phyloP scores from a whole-genome alignment of 2,113 vertebrate genomes.

The Daubentonia madagascariensis region DNA sequence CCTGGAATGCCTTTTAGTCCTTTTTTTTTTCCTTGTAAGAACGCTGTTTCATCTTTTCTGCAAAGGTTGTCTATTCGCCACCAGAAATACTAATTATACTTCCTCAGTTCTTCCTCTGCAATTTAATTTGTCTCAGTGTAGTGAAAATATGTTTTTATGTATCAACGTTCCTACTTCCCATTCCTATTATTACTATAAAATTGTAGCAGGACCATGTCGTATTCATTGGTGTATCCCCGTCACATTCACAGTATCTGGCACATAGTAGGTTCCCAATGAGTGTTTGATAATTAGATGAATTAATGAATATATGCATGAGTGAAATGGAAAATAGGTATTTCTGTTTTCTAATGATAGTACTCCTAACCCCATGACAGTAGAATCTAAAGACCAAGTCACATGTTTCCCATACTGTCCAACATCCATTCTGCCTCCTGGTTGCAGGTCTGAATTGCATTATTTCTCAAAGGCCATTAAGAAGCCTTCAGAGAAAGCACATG shows the following conservation, averaged over 20 bases:
- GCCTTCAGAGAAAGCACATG: constrained; percentile 80
- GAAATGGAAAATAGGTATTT: constrained; percentile 37
- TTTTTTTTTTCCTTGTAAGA: background rate
- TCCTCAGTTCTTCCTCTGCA: background rate
- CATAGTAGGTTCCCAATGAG: constrained; percentile 50
- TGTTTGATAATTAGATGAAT: constrained; percentile 52
- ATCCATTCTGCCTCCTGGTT: constrained; percentile 72
- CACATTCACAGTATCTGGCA: background rate
- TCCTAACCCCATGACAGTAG: constrained; percentile 71
- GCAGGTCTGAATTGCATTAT: constrained; percentile 78
- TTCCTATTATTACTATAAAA: background rate
- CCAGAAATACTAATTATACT: background rate
- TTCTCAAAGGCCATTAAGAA: constrained; percentile 81
- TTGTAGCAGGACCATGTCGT: background rate
- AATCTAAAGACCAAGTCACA: constrained; percentile 73
- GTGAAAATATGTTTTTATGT: background rate
- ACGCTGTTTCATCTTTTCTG: background rate
- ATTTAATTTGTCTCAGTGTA: background rate
- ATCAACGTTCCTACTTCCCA: background rate
- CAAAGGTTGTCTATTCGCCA: background rate
- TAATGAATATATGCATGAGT: constrained; percentile 16
- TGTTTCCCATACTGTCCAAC: constrained; percentile 75
- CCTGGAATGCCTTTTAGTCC: background rate
- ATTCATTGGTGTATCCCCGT: background rate
- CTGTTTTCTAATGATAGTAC: constrained; percentile 77